These are phyloP conservation scores for Tragelaphus strepsiceros DNA, from an alignment of 2,113 vertebrate species.

Conservation along the genomic window DNA sequence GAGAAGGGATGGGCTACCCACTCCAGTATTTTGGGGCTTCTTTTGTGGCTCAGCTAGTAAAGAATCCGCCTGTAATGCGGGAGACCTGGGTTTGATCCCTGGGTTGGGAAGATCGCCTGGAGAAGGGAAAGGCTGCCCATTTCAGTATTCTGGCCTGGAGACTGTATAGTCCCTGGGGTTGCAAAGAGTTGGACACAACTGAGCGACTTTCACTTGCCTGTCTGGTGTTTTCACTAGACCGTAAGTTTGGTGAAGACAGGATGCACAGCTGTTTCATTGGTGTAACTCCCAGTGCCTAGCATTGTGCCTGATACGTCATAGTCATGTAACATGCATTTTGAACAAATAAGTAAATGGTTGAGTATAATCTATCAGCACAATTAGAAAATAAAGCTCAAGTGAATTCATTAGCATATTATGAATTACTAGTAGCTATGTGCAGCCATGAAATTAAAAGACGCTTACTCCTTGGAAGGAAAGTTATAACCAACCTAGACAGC, in stretches of 20 bases:
- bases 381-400: not conserved
- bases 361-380: not conserved
- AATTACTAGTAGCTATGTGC: not conserved
- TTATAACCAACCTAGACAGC: too few relatives aligned
- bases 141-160: not conserved
- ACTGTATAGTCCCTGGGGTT: not conserved
- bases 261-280: not conserved
- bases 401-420: not conserved
- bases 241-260: not conserved
- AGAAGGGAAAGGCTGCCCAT: not conserved
- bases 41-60: not conserved
- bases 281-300: not conserved
- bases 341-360: not conserved
- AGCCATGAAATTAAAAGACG: too few relatives aligned
- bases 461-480: too few relatives aligned
- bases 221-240: not conserved
- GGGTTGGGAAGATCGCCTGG: not conserved
- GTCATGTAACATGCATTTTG: not conserved
- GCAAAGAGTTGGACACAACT: not conserved
- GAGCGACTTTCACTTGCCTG: not conserved
- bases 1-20: not conserved
- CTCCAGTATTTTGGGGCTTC: not conserved
- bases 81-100: not conserved
- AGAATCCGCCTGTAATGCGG: not conserved
- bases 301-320: not conserved